Percentiles rank a stretch among this genome's conserved stretches.
Conservation (phyloP, 1,140 invertebrate genomes). For the Apis florea region DNA sequence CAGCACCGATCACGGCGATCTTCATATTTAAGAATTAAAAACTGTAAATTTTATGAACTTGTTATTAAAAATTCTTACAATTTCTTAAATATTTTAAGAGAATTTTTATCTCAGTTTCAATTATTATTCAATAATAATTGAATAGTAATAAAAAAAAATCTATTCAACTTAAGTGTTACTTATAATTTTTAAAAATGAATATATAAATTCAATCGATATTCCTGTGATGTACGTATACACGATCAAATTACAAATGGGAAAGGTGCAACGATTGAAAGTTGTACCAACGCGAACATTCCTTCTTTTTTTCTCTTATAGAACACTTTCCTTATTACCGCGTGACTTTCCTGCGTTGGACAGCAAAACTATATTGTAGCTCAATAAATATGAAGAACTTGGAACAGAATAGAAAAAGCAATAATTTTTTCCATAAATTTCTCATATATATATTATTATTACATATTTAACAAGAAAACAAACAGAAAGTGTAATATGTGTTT, state of each 20-base stretch:
- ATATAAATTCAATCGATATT: too few species aligned
- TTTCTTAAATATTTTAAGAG: not conserved
- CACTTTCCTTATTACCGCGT: conserved; percentile 25
- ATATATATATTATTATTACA: not conserved
- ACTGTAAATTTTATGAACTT: not conserved
- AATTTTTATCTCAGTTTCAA: too few species aligned
- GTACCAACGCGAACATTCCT: not conserved
- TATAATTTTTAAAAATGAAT: not conserved
- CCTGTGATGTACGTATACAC: conserved; percentile 5
- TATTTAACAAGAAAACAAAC: not conserved
- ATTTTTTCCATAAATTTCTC: not conserved
- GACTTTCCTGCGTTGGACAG: not conserved
- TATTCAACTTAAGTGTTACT: not conserved
- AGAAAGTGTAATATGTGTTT: too few species aligned
- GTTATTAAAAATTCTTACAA: not conserved
- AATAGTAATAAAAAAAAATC: not conserved
- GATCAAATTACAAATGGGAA: conserved; percentile 17
- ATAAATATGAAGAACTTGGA: not conserved
- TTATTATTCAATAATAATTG: not conserved
- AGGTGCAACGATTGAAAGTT: conserved; percentile 41
- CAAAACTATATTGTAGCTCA: not conserved
- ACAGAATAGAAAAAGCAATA: not conserved
- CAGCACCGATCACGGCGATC: conserved; percentile 85
- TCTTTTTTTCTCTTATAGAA: conserved; percentile 1
- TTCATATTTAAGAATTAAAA: conserved; percentile 71